phyloP scores from a whole-genome alignment of 2,113 vertebrate species.

The Lagenorhynchus albirostris region DNA sequence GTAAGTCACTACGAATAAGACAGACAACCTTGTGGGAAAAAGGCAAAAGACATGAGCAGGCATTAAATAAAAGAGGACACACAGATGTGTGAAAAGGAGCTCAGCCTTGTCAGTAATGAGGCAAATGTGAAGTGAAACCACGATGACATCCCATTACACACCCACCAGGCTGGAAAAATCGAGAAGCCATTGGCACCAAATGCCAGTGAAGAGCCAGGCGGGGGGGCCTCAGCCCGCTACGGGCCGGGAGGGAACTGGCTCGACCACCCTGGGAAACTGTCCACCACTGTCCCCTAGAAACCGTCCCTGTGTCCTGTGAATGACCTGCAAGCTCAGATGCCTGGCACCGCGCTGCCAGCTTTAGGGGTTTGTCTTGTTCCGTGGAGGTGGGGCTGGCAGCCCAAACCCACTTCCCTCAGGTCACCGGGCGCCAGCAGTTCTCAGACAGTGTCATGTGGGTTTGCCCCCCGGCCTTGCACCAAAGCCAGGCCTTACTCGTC shows the following conservation, averaged over 20 bases:
- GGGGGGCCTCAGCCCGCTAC: accelerated
- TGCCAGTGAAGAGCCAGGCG: no score
- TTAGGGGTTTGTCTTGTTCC: neutral
- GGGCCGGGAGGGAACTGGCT: accelerated
- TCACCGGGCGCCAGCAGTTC: neutral
- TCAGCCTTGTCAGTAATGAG: accelerated
- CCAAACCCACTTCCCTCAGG: neutral
- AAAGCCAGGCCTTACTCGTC: neutral
- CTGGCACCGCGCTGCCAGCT: neutral
- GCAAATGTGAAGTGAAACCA: neutral
- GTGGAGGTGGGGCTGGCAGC: no score
- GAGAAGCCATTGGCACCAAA: neutral
- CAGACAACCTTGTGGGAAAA: neutral
- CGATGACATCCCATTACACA: neutral
- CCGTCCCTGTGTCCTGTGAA: neutral
- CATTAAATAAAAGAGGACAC: accelerated
- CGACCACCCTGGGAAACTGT: no score
- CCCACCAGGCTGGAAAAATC: neutral
- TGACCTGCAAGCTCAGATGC: neutral
- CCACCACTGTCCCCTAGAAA: neutral
- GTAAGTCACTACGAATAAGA: neutral
- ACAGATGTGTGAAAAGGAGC: no score
- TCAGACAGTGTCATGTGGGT: neutral
- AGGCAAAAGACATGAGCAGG: neutral
- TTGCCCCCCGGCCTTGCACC: neutral